Evolutionary conservation across 2,888 invertebrate species (phyloP).

Genomic region (Cloeon dipterum): DNA sequence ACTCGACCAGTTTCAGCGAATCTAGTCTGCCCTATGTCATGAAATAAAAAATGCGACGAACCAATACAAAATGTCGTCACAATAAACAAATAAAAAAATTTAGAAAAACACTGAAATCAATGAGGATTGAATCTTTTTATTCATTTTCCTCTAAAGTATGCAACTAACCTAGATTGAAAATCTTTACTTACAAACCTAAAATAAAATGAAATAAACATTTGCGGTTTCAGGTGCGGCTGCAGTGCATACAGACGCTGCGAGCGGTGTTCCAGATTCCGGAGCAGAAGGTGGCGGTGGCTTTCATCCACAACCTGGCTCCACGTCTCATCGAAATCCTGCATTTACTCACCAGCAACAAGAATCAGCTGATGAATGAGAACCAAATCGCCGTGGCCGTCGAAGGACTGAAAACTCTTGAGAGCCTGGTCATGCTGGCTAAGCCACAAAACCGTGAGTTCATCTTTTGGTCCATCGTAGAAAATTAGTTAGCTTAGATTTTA

Average conservation of each 20-base stretch:
- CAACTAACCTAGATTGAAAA: too few species aligned
- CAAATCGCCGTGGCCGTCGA: slow-evolving; percentile 45
- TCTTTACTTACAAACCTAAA: too few species aligned
- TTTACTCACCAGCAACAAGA: not conserved
- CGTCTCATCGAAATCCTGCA: slow-evolving; percentile 47
- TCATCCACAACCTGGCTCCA: slow-evolving; percentile 60
- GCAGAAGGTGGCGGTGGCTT: slow-evolving; percentile 44
- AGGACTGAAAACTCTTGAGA: slow-evolving; percentile 48
- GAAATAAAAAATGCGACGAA: too few species aligned
- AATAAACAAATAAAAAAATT: too few species aligned
- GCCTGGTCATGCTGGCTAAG: slow-evolving; percentile 45
- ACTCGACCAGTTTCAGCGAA: too few species aligned
- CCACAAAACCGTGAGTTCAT: slow-evolving; percentile 48
- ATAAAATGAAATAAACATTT: too few species aligned
- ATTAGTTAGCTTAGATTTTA: too few species aligned
- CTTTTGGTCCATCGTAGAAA: not conserved
- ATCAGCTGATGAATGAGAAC: not conserved
- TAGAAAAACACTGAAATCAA: too few species aligned
- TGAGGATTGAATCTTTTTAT: not conserved
- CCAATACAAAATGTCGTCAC: too few species aligned
- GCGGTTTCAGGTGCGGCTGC: slow-evolving; percentile 41
- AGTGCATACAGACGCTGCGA: slow-evolving; percentile 54
- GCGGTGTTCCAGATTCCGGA: slow-evolving; percentile 54
- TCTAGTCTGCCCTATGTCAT: too few species aligned
- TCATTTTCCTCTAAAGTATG: not conserved